Evolutionary conservation across 2,888 invertebrate species (phyloP).

Genomic region (Drosophila paracracens): DNA sequence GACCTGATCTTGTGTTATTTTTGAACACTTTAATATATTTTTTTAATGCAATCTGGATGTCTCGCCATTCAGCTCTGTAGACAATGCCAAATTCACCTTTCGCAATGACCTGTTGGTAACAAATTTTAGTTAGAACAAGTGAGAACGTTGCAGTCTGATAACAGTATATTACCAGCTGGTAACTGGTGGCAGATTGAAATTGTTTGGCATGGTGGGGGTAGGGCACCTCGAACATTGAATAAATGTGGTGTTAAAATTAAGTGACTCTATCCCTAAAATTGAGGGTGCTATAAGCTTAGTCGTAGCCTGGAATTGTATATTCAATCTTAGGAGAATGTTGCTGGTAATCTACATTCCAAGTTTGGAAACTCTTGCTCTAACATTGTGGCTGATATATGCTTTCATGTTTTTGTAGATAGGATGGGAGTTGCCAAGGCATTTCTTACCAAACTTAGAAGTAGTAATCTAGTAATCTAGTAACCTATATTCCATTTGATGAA

Average conservation of each 20-base stretch:
- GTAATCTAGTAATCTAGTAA: too few species aligned
- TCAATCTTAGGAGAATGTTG: neutral
- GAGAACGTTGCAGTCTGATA: neutral
- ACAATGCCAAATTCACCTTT: slow-evolving; percentile 1
- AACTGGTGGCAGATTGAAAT: neutral
- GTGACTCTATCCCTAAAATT: neutral
- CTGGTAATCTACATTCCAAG: neutral
- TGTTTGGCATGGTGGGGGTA: neutral
- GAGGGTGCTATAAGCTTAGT: neutral
- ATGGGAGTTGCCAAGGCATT: neutral
- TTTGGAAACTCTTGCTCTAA: neutral
- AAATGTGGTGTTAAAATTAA: neutral
- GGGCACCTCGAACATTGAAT: neutral
- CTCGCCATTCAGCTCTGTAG: slow-evolving; percentile 1
- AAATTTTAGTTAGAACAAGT: neutral
- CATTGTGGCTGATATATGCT: too few species aligned
- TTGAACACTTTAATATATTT: neutral
- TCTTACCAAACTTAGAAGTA: neutral
- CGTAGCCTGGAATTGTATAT: neutral
- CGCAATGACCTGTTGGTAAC: neutral
- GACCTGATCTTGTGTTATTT: neutral
- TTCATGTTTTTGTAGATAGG: too few species aligned
- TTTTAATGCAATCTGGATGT: neutral
- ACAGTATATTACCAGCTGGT: neutral
- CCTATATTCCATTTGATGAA: neutral